Conservation (phyloP, 2,113 vertebrate species). For the Amblyornis subalaris region DNA sequence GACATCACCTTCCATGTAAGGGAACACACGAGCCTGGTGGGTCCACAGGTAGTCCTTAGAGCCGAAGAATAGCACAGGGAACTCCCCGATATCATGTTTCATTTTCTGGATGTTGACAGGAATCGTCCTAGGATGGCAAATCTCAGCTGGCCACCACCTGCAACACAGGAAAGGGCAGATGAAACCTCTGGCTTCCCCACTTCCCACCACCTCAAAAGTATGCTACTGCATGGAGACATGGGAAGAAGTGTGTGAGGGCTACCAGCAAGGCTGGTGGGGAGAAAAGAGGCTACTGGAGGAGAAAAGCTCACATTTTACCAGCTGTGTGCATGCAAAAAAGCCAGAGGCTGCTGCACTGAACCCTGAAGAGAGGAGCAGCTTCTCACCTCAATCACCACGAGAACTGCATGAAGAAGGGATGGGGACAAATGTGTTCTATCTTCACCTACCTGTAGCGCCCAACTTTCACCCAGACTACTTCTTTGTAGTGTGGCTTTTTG, state of each 20-base stretch:
- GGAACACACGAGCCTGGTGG: slow-evolving; percentile 96
- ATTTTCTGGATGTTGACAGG: slow-evolving; percentile 95
- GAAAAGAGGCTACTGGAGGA: neutral
- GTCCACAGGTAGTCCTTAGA: slow-evolving; percentile 99
- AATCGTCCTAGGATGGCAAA: slow-evolving; percentile 91
- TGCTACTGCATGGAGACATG: neutral
- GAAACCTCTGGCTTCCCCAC: neutral
- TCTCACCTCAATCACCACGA: neutral
- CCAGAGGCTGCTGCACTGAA: neutral
- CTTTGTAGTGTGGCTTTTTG: slow-evolving; percentile 93
- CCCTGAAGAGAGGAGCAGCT: neutral
- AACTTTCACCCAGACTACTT: slow-evolving; percentile 98
- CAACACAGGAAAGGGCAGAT: neutral
- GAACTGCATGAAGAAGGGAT: neutral
- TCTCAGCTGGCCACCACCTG: slow-evolving; percentile 99
- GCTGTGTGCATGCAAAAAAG: neutral
- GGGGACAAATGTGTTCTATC: neutral
- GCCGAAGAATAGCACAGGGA: slow-evolving; percentile 97
- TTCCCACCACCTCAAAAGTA: neutral
- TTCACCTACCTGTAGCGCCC: slow-evolving; percentile 91
- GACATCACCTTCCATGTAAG: slow-evolving; percentile 97
- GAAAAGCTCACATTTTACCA: neutral
- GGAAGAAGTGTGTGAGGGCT: neutral
- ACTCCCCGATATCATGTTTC: slow-evolving; percentile 94
- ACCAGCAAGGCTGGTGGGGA: neutral